Percentiles rank a stretch among this genome's conserved stretches.
These are phyloP conservation scores for Ernsta delagoae DNA, from an alignment of 2,888 invertebrate species.

Conservation along the genomic window DNA sequence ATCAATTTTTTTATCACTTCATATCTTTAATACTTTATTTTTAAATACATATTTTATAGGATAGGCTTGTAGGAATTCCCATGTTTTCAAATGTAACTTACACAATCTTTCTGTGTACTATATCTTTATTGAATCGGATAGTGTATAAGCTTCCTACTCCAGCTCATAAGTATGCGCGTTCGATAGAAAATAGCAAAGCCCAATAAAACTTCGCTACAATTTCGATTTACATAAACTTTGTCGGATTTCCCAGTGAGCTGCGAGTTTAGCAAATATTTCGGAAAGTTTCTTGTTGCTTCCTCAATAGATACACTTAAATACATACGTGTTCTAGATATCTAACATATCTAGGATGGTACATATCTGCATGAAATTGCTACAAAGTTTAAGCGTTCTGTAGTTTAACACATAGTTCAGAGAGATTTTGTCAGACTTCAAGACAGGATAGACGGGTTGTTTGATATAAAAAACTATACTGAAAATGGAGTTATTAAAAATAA, in stretches of 20 bases:
- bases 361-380: neutral
- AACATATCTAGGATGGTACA: neutral
- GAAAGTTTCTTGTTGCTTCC: slow-evolving; percentile 17
- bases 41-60: too few species aligned
- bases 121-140: slow-evolving; percentile 1
- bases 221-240: slow-evolving; percentile 36
- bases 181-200: slow-evolving; percentile 24
- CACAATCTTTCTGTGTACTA: too few species aligned
- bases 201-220: slow-evolving; percentile 35
- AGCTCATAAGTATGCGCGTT: slow-evolving; percentile 14
- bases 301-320: slow-evolving; percentile 6
- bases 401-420: too few species aligned
- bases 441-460: too few species aligned
- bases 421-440: too few species aligned
- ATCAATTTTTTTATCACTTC: too few species aligned
- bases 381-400: slow-evolving; percentile 1
- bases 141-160: neutral
- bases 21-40: too few species aligned
- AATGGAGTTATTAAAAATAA: too few species aligned
- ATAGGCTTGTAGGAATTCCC: too few species aligned
- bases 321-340: neutral
- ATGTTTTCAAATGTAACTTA: too few species aligned
- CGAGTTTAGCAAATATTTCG: slow-evolving; percentile 31
- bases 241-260: slow-evolving; percentile 28
- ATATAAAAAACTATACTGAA: too few species aligned